Base-by-base conservation (phyloP, 2,797 vertebrate genomes). In the Luscinia megarhynchos region DNA sequence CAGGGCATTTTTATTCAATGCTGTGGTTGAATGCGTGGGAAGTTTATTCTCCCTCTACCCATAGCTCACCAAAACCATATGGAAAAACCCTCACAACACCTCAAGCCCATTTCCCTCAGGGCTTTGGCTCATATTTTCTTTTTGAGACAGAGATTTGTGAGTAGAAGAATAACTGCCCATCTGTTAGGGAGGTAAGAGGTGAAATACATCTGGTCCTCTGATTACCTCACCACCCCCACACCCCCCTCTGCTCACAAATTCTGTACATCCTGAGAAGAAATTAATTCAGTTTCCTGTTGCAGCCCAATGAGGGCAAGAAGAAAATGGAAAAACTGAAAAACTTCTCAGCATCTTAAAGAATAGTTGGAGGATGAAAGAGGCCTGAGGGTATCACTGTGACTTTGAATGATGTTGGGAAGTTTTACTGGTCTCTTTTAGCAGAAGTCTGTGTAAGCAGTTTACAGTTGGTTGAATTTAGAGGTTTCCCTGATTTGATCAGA, bases 131-230 rank as follows among this genome's bases (percentile, higher is more conserved):
- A 1, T 77, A 53, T 93, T 92, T 95, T 36, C 29, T 90, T 76
- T 73, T 90, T 80, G 46, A 94, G 74, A 62, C 40, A 91, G 75
- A 96, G 84, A 75, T 92, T 95, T 75, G 12, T 72, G 70, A 92
- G 76, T 57, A 74, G 89, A 89, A 89, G 66, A 95, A 93, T 66
- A 96, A 78, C 83, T 97, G 72, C 53, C 83, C 79, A 94, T 97
- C 92, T 97, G 78, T 94, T 94, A 87, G 58, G 59, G 87, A 95
- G 80, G 80, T 38, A 92, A 93, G 58, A 90, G 83, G 94, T 93
- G 75, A 96, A 97, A 96, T 82, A 82, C 73, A 82, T 95, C 86
- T 95, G 53, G 54, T 73, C 82, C 61, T 88, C 43, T 89, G 36
- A 83, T 83, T 95, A 80, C 68, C 70, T 64, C 75, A 9, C 20